Percentiles rank a stretch among this genome's conserved stretches.
phyloP scores from a whole-genome alignment of 2,113 vertebrate genomes.

The Pachyramphus minor region DNA sequence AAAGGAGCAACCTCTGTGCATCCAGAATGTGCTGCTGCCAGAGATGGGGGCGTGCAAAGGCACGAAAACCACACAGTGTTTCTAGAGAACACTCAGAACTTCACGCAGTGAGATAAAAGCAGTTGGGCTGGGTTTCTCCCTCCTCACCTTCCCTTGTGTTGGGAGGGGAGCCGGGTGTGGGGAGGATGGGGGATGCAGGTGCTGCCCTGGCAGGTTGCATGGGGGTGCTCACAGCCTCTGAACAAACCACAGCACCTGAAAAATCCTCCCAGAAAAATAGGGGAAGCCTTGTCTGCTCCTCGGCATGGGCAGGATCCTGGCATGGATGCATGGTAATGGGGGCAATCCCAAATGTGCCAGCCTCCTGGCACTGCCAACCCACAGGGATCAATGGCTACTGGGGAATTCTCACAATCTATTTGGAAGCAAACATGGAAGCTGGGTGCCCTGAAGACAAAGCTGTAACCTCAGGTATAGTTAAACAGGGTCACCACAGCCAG shows the following conservation, averaged over 20 bases:
- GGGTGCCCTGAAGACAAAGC: background rate
- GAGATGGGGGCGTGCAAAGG: background rate
- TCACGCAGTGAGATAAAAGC: fast-evolving
- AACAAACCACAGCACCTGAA: fast-evolving
- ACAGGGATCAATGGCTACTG: fast-evolving
- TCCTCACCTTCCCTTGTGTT: fast-evolving
- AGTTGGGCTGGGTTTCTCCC: background rate
- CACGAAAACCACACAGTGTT: background rate
- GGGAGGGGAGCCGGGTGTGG: fast-evolving
- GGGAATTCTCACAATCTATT: background rate
- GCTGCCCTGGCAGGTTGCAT: background rate
- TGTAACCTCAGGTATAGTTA: fast-evolving
- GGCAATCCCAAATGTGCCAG: no score
- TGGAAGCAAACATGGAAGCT: background rate
- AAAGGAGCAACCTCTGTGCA: background rate
- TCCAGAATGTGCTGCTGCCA: fast-evolving
- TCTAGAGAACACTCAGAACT: background rate
- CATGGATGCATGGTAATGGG: fast-evolving
- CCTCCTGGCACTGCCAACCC: background rate
- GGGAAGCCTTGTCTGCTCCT: background rate
- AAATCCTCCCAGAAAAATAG: fast-evolving
- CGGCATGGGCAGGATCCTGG: fast-evolving
- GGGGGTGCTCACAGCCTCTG: background rate
- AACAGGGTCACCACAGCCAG: fast-evolving
- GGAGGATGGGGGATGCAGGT: background rate